Base-by-base conservation (phyloP, 1,140 invertebrate species). In the Saccostrea glomerata region DNA sequence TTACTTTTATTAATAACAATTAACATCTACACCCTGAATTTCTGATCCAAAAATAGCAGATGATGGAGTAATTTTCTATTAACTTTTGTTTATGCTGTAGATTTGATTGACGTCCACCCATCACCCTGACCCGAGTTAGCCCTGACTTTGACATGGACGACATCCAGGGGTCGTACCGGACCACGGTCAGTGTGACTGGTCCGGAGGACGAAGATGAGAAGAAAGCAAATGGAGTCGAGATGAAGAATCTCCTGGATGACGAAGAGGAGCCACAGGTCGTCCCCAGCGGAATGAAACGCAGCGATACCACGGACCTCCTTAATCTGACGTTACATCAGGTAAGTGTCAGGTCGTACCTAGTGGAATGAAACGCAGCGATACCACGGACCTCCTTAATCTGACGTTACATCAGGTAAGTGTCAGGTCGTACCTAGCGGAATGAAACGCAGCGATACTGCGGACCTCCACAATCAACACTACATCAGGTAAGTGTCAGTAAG, bases 81-180 rank as follows among this genome's bases (percentile, higher is more conserved):
- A 6, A n/a, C 2, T 6, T 6, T 63, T 20, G 17, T 63, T 17
- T 63, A 20, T n/a, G n/a, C 20, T 17, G 7, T 63, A 63, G 58
- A n/a, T 77, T 77, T 77, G 70, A 77, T 77, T 77, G 70, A 77
- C 70, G 36, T 13, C 25, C 25, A 77, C 23, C 30, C 70, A 30
- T 15, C 30, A 12, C 25, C 70, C 70, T 77, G 23, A 30, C 30
- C 0, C 13, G 13, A 30, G 23, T 73, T 25, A 73, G 23, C 23
- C 70, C 70, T 7, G 11, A 11, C 25, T 13, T 2, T 3, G 30
- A 30, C 12, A 77, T 77, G 70, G 70, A 36, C 13, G 15, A 36
- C 25, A 36, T 13, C 11, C 23, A 77, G 70, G 70, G 70, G 15
- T 77, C 70, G 25, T 77, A 36, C 25, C 70, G 70, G 25, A 77